Conservation (phyloP, 2,113 vertebrate genomes). For the Oenanthe melanoleuca region DNA sequence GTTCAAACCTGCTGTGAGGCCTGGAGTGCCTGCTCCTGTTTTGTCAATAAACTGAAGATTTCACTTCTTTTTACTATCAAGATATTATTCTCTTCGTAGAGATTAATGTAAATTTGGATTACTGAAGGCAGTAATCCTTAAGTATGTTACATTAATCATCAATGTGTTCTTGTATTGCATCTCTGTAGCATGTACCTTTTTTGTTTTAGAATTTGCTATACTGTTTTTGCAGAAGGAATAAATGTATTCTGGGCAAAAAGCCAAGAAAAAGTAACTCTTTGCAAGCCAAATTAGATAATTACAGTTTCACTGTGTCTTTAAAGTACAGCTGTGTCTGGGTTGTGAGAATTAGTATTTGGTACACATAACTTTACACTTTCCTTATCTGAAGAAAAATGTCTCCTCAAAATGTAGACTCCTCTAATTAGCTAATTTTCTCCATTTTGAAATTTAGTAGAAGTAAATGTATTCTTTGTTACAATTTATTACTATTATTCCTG, state of each 20-base stretch:
- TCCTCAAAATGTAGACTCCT: background rate
- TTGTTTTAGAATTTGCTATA: background rate
- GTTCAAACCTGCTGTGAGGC: background rate
- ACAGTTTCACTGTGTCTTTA: constrained; percentile 40
- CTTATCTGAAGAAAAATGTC: constrained; percentile 28
- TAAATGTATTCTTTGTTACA: background rate
- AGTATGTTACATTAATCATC: background rate
- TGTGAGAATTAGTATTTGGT: constrained; percentile 40
- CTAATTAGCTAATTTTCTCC: constrained; percentile 1
- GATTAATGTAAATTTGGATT: background rate
- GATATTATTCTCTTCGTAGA: background rate
- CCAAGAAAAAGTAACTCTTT: constrained; percentile 32
- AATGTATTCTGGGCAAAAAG: constrained; percentile 46
- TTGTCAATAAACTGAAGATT: background rate
- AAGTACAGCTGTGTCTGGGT: constrained; percentile 27
- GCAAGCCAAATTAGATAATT: constrained; percentile 45
- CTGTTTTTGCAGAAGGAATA: constrained; percentile 26
- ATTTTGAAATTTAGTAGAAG: constrained; percentile 9
- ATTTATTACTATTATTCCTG: background rate
- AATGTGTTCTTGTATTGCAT: background rate
- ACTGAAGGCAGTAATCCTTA: background rate
- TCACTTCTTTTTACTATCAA: background rate
- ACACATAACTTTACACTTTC: constrained; percentile 17
- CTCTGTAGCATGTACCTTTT: background rate
- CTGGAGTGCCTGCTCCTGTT: background rate